Percentiles rank a stretch among this genome's conserved stretches.
These are phyloP conservation scores for Aphelocoma coerulescens DNA, from an alignment of 2,113 vertebrate species.

Conservation along the genomic window DNA sequence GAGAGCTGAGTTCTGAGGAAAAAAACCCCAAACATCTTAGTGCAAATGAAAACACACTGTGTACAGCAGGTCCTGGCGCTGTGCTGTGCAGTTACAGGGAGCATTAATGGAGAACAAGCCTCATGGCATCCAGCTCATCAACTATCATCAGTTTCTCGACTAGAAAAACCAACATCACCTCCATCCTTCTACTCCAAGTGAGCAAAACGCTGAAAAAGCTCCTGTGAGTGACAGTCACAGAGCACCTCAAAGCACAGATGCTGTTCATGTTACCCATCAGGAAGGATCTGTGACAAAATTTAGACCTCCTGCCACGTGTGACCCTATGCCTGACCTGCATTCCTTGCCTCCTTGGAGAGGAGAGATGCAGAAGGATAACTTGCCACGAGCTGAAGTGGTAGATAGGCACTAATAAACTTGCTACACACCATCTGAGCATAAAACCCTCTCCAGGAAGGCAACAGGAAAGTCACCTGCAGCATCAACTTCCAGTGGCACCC, in stretches of 20 bases:
- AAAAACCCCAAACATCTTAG: neutral
- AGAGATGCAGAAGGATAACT: neutral
- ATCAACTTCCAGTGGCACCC: neutral
- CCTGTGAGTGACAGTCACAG: neutral
- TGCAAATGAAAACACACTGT: neutral
- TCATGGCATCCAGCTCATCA: neutral
- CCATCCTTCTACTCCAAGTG: neutral
- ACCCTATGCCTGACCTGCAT: neutral
- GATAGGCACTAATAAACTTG: neutral
- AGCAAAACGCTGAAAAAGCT: neutral
- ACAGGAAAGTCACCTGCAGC: neutral
- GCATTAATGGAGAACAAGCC: neutral
- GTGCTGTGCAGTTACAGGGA: neutral
- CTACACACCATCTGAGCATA: neutral
- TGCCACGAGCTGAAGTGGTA: neutral
- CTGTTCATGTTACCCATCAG: neutral
- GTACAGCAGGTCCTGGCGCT: neutral
- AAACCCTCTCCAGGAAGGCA: neutral
- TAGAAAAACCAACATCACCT: neutral
- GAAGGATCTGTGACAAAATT: neutral
- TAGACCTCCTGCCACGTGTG: rapidly evolving
- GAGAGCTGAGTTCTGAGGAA: neutral
- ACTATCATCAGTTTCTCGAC: neutral
- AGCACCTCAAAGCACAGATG: rapidly evolving
- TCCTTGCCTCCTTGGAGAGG: neutral